Evolutionary conservation across 2,888 invertebrate species (phyloP).

Genomic region (Encarsia formosa): DNA sequence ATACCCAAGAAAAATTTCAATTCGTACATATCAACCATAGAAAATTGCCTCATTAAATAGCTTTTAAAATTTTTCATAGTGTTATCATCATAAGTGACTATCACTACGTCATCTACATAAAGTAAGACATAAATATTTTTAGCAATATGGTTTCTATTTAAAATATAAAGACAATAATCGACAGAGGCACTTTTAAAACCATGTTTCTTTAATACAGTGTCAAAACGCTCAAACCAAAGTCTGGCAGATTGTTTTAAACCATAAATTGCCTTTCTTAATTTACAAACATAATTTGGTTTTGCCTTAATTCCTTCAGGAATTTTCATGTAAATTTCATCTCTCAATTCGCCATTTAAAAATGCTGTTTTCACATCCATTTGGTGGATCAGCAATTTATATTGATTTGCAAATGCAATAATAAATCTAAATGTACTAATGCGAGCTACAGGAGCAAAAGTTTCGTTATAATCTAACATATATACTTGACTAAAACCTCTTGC

Average conservation of each 20-base stretch:
- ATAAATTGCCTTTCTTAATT: neutral
- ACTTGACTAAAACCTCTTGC: neutral
- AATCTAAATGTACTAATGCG: neutral
- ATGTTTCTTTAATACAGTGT: no score
- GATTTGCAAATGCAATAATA: neutral
- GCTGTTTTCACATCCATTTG: neutral
- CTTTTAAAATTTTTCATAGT: neutral
- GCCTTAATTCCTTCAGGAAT: no score
- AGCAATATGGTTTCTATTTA: neutral
- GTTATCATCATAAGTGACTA: neutral
- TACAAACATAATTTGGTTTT: no score
- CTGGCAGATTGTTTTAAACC: neutral
- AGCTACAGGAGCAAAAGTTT: slow-evolving; percentile 1
- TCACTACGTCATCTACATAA: neutral
- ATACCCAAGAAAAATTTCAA: neutral
- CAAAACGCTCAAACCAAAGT: no score
- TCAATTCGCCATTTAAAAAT: neutral
- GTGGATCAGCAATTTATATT: neutral
- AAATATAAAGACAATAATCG: neutral
- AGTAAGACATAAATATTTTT: slow-evolving; percentile 14
- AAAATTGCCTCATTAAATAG: neutral
- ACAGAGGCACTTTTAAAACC: neutral
- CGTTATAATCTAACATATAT: neutral
- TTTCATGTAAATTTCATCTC: no score
- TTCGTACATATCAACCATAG: neutral